These are phyloP conservation scores for Pangasianodon gigas DNA, from an alignment of 2,113 vertebrate species.

Conservation along the genomic window DNA sequence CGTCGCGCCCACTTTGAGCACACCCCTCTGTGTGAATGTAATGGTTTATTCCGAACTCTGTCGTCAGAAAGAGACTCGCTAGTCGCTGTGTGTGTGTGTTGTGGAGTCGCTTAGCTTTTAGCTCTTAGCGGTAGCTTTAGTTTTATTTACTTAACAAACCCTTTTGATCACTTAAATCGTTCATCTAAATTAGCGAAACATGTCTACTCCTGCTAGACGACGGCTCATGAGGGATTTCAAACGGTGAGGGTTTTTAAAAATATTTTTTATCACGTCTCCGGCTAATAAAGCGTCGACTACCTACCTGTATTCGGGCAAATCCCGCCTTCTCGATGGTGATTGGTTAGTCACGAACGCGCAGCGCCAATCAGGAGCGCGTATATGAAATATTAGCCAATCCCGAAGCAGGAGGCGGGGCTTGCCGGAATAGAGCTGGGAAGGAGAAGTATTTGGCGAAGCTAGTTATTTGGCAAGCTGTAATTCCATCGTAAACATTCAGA, in stretches of 20 bases:
- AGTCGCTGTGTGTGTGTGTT: background rate
- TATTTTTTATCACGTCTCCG: background rate
- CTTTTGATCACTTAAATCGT: background rate
- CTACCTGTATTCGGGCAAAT: background rate
- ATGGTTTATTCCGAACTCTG: constrained; percentile 5
- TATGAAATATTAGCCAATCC: background rate
- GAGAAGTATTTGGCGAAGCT: no score
- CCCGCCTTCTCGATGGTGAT: background rate
- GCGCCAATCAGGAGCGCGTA: background rate
- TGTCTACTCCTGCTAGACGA: constrained; percentile 94
- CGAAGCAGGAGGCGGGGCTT: background rate
- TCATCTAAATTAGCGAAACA: constrained; percentile 45
- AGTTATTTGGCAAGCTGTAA: background rate
- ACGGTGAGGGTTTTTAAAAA: constrained; percentile 75
- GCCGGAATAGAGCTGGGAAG: background rate
- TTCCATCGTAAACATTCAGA: background rate
- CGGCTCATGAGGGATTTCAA: constrained; percentile 97
- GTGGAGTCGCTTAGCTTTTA: background rate
- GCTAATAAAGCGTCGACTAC: background rate
- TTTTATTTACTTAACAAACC: background rate
- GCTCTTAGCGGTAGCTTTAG: background rate
- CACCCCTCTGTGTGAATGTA: background rate
- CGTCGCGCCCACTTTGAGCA: background rate
- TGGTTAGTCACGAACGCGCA: background rate
- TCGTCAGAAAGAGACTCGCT: background rate